phyloP scores from a whole-genome alignment of 2,888 invertebrate genomes.

The Cecidostiba fungosa region DNA sequence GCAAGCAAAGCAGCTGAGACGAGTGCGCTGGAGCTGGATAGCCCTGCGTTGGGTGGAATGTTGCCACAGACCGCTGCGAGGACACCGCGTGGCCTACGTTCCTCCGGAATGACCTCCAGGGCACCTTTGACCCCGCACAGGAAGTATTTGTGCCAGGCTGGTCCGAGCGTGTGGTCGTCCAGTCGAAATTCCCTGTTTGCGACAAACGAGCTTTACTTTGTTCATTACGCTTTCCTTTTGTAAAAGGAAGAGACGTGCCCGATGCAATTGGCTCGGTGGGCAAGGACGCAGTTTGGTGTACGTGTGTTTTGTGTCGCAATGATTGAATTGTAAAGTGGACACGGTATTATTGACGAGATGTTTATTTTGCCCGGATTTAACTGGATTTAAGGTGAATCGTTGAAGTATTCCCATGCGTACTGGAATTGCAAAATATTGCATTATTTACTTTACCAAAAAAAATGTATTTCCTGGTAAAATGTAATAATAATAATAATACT shows the following conservation, averaged over 20 bases:
- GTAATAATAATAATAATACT: no score
- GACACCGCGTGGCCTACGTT: conserved; percentile 83
- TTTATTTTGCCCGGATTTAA: no score
- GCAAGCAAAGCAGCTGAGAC: conserved; percentile 96
- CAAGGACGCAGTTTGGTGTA: no score
- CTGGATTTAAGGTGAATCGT: not conserved
- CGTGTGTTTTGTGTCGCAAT: no score
- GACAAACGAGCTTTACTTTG: not conserved
- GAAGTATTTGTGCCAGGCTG: conserved; percentile 96
- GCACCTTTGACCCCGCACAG: conserved; percentile 96
- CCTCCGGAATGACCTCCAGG: conserved; percentile 82
- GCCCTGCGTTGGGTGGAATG: conserved; percentile 95
- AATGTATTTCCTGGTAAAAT: no score
- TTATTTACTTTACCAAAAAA: no score
- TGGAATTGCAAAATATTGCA: no score
- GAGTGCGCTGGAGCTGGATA: conserved; percentile 98
- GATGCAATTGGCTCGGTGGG: no score
- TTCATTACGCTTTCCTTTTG: not conserved
- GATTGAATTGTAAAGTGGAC: no score
- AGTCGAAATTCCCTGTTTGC: conserved; percentile 61
- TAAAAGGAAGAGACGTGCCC: not conserved
- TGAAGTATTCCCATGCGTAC: no score
- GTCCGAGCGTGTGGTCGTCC: conserved; percentile 79
- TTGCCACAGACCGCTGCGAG: conserved; percentile 90
- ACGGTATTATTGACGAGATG: no score